Base-by-base conservation (phyloP, 1,140 invertebrate species). In the Harpegnathos saltator region DNA sequence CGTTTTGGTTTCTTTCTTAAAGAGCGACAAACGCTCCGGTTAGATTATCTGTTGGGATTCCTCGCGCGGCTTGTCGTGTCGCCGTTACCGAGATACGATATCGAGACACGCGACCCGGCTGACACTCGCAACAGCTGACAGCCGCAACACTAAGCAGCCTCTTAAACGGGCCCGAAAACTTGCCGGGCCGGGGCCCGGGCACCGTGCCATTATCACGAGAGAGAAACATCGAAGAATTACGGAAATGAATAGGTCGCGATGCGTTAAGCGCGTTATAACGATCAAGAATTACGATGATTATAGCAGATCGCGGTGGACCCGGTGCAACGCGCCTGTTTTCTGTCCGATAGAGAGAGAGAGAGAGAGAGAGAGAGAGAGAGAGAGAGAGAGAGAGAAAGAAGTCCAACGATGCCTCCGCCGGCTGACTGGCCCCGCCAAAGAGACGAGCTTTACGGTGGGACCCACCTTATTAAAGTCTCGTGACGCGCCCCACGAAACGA, bases 211-310 rank as follows among this genome's bases (percentile, higher is more conserved):
- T 86, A 86, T 44, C 22, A 44, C 7, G 38, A 48, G n/a, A 19
- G 38, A 65, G 26, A 33, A 78, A 38, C 33, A 50, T 44, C 48
- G 26, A 84, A 38, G 82, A 52, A 78, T 85, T 66, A 85, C 82
- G 73, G 83, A 85, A 86, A 85, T 63, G 56, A 85, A 71, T 22
- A 29, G 54, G 15, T 29, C 84, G n/a, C 33, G 17, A 38, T 61
- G 52, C 68, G 66, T 85, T 86, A 72, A 86, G 54, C 74, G 66
- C 44, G 66, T 81, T 73, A 65, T 73, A 82, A 86, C 66, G 66
- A 85, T 74, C 65, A 29, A 22, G 52, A 65, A 68, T 62, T 68
- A 77, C 38, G 85, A 68, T 82, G 54, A 63, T 72, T 82, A 44
- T 44, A 80, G 65, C 75, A 33, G 17, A 44, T 38, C 69, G 44